Evolutionary conservation across 2,113 vertebrate genomes (phyloP), one percentile per base, ranked within the genome.

Genomic region (Sakesphorus luctuosus): DNA sequence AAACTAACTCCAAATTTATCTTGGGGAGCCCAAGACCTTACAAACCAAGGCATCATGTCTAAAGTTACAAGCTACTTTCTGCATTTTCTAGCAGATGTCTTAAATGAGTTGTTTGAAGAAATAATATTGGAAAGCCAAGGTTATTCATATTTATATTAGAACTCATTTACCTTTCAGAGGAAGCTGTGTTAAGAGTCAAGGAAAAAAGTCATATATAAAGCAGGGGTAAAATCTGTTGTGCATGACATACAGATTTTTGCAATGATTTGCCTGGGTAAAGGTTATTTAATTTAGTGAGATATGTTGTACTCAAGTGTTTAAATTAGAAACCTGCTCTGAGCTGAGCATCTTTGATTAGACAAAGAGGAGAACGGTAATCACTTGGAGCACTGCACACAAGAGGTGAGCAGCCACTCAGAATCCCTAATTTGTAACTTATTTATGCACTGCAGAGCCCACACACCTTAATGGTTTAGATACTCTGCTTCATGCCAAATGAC

Each of bases 241-340:
- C 59, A 47, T 76, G 55, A 89, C n/a, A 36, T 4, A 36, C 29
- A 52, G 44, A 94, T 74, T 83, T 78, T 52, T 83, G 47, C 50
- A 38, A 29, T 40, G 38, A 84, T 95, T 86, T 84, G 92, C 68
- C 87, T 95, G 75, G 43, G 50, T 79, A 87, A 87, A 90, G n/a
- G 77, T 66, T 56, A 90, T 84, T 94, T 92, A 94, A 97, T 96
- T 96, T 83, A 92, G 80, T 5, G 13, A 94, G 89, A 36, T 71
- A 79, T 40, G 79, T 76, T 65, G 12, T 33, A 59, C 36, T 92
- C 69, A 75, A 93, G 83, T 76, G 91, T 91, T 90, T 93, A 78
- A 74, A 93, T 94, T 84, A 96, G 90, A 93, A 93, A 53, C 59
- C 71, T 91, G 85, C 47, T 85, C 75, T 36, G 85, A 90, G 87